These are phyloP conservation scores for Cenopis cana DNA, from an alignment of 2,888 invertebrate genomes.

Conservation along the genomic window DNA sequence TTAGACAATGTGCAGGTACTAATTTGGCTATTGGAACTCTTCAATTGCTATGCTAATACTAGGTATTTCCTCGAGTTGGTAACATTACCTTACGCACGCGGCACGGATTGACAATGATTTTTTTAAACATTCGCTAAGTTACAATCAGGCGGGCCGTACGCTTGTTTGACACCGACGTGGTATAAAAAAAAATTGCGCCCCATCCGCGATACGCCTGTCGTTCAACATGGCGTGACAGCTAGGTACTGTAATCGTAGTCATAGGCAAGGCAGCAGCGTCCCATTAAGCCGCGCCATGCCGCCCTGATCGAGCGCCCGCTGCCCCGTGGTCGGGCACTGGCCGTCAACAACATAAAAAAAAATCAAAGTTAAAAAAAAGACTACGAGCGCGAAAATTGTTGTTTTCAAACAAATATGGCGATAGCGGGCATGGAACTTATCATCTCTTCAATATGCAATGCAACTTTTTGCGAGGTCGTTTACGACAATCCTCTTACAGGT, in stretches of 20 bases:
- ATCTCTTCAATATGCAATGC: slow-evolving; percentile 76
- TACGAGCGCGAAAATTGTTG: not conserved
- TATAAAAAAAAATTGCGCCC: too few species aligned
- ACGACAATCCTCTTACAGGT: slow-evolving; percentile 65
- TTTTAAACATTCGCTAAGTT: too few species aligned
- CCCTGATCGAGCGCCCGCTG: slow-evolving; percentile 24
- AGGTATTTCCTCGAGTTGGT: too few species aligned
- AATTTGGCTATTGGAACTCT: too few species aligned
- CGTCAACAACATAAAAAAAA: not conserved
- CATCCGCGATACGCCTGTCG: slow-evolving; percentile 51
- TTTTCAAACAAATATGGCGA: slow-evolving; percentile 29
- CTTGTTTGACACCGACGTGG: too few species aligned
- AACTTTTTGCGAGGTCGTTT: slow-evolving; percentile 67
- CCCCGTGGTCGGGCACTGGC: slow-evolving; percentile 14
- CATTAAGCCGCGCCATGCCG: slow-evolving; percentile 41
- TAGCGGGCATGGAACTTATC: slow-evolving; percentile 70
- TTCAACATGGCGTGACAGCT: slow-evolving; percentile 52
- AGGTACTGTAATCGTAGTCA: slow-evolving; percentile 43
- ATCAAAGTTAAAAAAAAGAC: not conserved
- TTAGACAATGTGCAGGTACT: too few species aligned
- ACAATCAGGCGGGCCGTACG: too few species aligned
- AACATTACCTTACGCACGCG: too few species aligned
- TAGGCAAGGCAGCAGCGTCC: slow-evolving; percentile 25
- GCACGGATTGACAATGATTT: too few species aligned
- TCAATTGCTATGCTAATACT: too few species aligned